Conservation (phyloP, 2,797 vertebrate genomes). For the Periparus ater region DNA sequence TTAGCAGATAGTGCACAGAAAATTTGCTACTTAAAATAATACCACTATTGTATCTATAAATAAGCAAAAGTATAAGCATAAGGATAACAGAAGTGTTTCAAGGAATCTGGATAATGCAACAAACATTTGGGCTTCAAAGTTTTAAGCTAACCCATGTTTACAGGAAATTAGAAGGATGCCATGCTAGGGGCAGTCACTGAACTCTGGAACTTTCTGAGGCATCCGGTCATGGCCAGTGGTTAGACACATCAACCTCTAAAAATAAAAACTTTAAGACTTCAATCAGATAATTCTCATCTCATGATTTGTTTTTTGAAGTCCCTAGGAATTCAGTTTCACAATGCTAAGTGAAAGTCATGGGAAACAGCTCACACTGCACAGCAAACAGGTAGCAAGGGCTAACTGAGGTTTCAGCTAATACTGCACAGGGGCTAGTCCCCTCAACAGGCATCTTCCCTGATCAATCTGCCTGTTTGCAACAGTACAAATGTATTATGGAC, state of each 20-base stretch:
- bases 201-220: not conserved
- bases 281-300: not conserved
- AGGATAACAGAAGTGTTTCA: not conserved
- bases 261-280: not conserved
- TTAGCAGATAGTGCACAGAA: not conserved
- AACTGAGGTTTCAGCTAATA: not conserved
- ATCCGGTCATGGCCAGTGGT: not conserved
- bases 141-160: constrained; percentile 13
- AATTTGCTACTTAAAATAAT: not conserved
- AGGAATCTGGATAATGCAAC: not conserved
- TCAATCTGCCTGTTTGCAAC: not conserved
- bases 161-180: not conserved
- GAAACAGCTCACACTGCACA: not conserved
- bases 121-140: not conserved
- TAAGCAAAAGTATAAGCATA: not conserved
- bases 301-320: not conserved
- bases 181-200: not conserved
- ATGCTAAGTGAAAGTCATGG: not conserved
- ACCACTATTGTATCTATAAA: not conserved
- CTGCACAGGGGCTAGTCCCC: not conserved
- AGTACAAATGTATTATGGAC: not conserved
- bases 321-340: not conserved
- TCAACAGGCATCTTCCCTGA: not conserved
- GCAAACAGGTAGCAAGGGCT: not conserved
- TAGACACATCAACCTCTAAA: not conserved